Percentiles rank a stretch among this genome's conserved stretches.
Conservation (phyloP, 1,140 invertebrate genomes). For the Pseudomyrmex gracilis region DNA sequence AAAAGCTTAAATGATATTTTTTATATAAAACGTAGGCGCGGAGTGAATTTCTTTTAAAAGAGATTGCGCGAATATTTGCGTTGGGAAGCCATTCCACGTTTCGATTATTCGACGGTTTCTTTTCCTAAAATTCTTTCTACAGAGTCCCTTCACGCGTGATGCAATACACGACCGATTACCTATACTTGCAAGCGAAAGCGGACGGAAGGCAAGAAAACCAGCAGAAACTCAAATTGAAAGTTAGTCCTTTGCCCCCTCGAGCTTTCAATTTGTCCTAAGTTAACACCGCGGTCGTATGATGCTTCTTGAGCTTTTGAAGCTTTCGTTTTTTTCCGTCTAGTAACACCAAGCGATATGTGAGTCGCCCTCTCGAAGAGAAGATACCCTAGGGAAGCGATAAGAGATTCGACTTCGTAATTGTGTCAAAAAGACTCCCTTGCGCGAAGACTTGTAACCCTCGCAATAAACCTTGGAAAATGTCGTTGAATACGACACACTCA, state of each 20-base stretch:
- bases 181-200: slow-evolving; percentile 37
- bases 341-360: slow-evolving; percentile 15
- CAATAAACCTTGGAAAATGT: slow-evolving; percentile 51
- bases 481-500: slow-evolving; percentile 8
- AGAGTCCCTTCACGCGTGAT: not conserved
- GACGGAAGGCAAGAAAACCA: slow-evolving; percentile 13
- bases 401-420: slow-evolving; percentile 32
- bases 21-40: not conserved
- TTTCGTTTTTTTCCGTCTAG: slow-evolving; percentile 51
- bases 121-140: not conserved
- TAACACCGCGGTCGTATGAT: slow-evolving; percentile 65
- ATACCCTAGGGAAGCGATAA: not conserved
- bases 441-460: not conserved
- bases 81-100: not conserved
- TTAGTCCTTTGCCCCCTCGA: slow-evolving; percentile 54
- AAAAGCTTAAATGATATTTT: slow-evolving; percentile 18
- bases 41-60: not conserved
- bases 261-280: slow-evolving; percentile 76
- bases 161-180: slow-evolving; percentile 15
- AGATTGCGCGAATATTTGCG: not conserved
- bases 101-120: slow-evolving; percentile 2
- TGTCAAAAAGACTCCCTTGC: slow-evolving; percentile 8
- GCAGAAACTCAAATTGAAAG: slow-evolving; percentile 67
- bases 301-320: slow-evolving; percentile 11
- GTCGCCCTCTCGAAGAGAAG: not conserved